Conservation (phyloP, 2,797 vertebrate species). For the Miichthys miiuy region DNA sequence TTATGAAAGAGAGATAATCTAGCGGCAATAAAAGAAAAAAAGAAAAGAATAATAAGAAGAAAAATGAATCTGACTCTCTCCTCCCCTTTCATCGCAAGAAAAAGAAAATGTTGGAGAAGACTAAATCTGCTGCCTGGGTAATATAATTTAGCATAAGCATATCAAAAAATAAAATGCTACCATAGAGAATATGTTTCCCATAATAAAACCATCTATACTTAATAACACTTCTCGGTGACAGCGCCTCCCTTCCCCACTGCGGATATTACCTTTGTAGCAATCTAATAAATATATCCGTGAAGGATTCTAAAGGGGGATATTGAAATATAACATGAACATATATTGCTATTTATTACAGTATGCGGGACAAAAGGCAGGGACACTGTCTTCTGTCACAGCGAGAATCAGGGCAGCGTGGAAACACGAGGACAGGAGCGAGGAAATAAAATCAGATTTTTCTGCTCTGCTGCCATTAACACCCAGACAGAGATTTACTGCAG, state of each 20-base stretch:
- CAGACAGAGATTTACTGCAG: constrained; percentile 33
- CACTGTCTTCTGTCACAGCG: constrained; percentile 60
- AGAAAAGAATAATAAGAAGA: background rate
- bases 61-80: background rate
- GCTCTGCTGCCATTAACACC: constrained; percentile 19
- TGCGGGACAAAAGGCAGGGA: constrained; percentile 71
- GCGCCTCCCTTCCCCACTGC: constrained; percentile 85
- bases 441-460: constrained; percentile 18
- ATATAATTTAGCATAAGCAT: constrained; percentile 87
- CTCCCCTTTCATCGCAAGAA: constrained; percentile 14
- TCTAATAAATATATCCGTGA: constrained; percentile 91
- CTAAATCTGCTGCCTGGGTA: constrained; percentile 81
- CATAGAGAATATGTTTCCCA: constrained; percentile 86
- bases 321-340: constrained; percentile 89
- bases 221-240: constrained; percentile 88
- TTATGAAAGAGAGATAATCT: background rate
- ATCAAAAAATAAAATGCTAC: constrained; percentile 86
- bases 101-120: constrained; percentile 65
- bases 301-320: constrained; percentile 88
- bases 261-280: constrained; percentile 89
- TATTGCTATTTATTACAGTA: constrained; percentile 87
- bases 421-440: background rate
- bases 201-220: constrained; percentile 89
- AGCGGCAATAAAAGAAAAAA: background rate
- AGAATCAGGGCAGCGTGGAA: constrained; percentile 28